These are phyloP conservation scores for Pygocentrus nattereri DNA, from an alignment of 2,797 vertebrate genomes.

Conservation along the genomic window DNA sequence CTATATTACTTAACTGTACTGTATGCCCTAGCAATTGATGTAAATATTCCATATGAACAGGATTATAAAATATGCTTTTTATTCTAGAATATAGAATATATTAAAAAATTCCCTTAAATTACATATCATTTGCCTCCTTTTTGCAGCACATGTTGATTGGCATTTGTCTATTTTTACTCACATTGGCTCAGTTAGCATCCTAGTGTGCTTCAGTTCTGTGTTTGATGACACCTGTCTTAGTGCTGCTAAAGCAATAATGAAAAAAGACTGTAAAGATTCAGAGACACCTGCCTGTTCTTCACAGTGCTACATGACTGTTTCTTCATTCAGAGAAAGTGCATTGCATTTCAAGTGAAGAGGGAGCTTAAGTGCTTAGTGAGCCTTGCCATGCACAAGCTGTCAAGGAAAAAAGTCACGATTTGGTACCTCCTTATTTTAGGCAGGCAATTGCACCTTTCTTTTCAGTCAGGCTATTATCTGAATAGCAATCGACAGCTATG, in stretches of 20 bases:
- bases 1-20: not conserved
- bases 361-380: not conserved
- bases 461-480: conserved; percentile 7
- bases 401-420: not conserved
- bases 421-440: not conserved
- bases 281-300: conserved; percentile 36
- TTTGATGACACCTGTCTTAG: conserved; percentile 33
- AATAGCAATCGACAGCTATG: conserved; percentile 7
- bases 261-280: conserved; percentile 8
- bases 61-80: too few relatives aligned
- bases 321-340: not conserved
- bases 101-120: not conserved
- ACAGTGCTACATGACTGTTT: conserved; percentile 5
- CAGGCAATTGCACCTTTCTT: conserved; percentile 9
- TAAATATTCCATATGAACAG: too few relatives aligned
- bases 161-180: not conserved
- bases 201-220: conserved; percentile 8
- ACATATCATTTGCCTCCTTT: not conserved
- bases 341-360: conserved; percentile 24
- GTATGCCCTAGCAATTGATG: not conserved
- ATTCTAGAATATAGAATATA: not conserved
- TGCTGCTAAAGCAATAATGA: conserved; percentile 17
- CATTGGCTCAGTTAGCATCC: conserved; percentile 36
- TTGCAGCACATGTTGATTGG: not conserved
- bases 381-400: not conserved